Evolutionary conservation across 2,888 invertebrate genomes (phyloP).

Genomic region (Apoderus coryli): DNA sequence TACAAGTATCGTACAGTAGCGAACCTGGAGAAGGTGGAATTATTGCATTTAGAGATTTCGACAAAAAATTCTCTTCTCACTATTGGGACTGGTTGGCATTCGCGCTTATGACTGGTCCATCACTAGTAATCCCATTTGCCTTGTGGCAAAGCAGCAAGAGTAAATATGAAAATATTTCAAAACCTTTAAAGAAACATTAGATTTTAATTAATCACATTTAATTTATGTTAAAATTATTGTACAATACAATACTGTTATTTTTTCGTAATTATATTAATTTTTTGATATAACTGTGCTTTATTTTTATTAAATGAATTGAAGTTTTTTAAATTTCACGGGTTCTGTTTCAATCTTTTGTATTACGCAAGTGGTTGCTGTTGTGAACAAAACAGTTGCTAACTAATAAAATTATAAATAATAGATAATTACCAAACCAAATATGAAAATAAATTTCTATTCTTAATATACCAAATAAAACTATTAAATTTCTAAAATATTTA

Average conservation of each 20-base stretch:
- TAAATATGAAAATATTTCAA: conserved; percentile 76
- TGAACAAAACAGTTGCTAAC: no score
- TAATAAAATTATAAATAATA: no score
- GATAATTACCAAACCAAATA: no score
- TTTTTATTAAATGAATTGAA: no score
- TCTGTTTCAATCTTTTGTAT: no score
- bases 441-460: no score
- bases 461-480: no score
- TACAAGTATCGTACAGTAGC: conserved; percentile 60
- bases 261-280: no score
- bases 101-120: conserved; percentile 91
- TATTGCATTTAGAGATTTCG: conserved; percentile 82
- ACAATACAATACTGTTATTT: conserved; percentile 3
- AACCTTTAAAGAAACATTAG: conserved; percentile 46
- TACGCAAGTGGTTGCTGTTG: no score
- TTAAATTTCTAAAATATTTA: no score
- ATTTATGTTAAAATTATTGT: conserved; percentile 24
- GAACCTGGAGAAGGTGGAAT: conserved; percentile 95
- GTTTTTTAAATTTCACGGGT: no score
- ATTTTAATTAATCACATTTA: conserved; percentile 21
- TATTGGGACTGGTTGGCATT: conserved; percentile 95
- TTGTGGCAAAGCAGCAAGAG: conserved; percentile 91
- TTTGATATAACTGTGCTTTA: no score
- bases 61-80: conserved; percentile 94
- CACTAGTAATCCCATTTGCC: conserved; percentile 83